These are phyloP conservation scores for Zaprionus africanus DNA, from an alignment of 1,140 invertebrate species.

Conservation along the genomic window DNA sequence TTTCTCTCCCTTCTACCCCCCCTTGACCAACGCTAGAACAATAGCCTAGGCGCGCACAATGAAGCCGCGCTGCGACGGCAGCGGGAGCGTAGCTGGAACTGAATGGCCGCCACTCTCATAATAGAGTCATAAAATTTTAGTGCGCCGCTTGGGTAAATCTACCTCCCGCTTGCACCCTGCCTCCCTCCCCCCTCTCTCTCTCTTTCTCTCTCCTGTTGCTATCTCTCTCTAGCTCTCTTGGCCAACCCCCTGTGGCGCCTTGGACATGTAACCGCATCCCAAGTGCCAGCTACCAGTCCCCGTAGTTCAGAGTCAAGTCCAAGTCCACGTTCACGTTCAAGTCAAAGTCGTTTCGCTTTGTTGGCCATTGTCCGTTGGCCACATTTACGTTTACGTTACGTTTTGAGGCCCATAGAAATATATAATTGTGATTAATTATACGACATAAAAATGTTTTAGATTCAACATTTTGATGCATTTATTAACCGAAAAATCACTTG, in stretches of 20 bases:
- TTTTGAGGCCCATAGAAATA: constrained; percentile 65
- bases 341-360: constrained; percentile 71
- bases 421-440: constrained; percentile 83
- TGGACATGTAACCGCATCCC: constrained; percentile 31
- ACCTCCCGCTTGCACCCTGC: constrained; percentile 11
- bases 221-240: background rate
- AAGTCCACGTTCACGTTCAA: constrained; percentile 26
- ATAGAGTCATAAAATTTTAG: constrained; percentile 83
- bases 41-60: constrained; percentile 63
- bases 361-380: constrained; percentile 70
- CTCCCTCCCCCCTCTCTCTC: background rate
- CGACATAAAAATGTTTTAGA: constrained; percentile 81
- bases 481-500: constrained; percentile 80
- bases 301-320: constrained; percentile 18
- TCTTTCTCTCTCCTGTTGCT: background rate
- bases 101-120: constrained; percentile 78
- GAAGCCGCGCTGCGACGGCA: constrained; percentile 21
- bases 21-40: constrained; percentile 55
- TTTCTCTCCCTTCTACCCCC: background rate
- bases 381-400: constrained; percentile 59
- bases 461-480: constrained; percentile 80
- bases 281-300: constrained; percentile 9
- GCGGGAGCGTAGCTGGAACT: constrained; percentile 29
- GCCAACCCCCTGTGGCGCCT: constrained; percentile 70
- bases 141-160: constrained; percentile 60